phyloP scores from a whole-genome alignment of 2,797 vertebrate species.

The Bovichtus diacanthus region DNA sequence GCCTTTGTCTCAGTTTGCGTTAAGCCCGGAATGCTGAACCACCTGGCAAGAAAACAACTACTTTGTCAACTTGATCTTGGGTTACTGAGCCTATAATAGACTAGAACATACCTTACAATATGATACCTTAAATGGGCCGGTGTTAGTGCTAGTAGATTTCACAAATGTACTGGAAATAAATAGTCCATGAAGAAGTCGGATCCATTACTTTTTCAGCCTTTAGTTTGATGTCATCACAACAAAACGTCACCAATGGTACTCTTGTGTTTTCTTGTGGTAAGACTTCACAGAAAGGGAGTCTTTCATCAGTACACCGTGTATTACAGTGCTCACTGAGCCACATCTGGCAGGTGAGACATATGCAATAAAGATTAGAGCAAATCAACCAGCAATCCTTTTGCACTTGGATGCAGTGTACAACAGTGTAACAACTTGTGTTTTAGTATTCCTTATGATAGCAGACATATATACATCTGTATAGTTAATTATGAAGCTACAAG shows the following conservation, averaged over 20 bases:
- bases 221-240: conserved; percentile 2
- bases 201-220: neutral
- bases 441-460: neutral
- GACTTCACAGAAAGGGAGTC: neutral
- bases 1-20: conserved; percentile 20
- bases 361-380: conserved; percentile 1
- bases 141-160: neutral
- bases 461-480: no score
- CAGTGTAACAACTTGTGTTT: neutral
- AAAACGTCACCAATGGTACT: neutral
- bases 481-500: neutral
- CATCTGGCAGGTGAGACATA: neutral
- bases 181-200: neutral
- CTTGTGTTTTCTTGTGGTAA: neutral
- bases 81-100: conserved; percentile 26
- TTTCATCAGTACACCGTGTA: neutral
- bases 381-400: neutral
- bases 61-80: conserved; percentile 13
- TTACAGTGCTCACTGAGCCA: conserved; percentile 9
- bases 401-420: neutral
- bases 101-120: conserved; percentile 13
- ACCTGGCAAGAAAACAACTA: conserved; percentile 18
- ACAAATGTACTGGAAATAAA: conserved; percentile 26
- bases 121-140: neutral
- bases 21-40: conserved; percentile 17